Evolutionary conservation across 2,113 vertebrate genomes (phyloP).

Genomic region (Rhizomys pruinosus): DNA sequence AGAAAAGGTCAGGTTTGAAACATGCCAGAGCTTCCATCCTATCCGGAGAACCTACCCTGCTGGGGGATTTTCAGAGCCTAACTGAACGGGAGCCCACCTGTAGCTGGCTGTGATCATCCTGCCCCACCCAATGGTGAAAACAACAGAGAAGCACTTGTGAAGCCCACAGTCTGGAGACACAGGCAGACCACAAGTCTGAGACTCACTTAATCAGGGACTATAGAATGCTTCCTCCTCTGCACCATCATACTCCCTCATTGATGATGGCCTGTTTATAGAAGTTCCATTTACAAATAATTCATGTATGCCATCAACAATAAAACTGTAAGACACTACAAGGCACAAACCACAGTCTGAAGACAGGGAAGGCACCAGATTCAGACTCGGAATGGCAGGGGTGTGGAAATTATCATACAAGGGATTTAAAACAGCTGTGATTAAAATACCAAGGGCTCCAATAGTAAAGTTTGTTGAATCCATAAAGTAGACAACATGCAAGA

Average conservation of each 20-base stretch:
- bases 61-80: neutral
- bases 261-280: neutral
- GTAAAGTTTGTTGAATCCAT: neutral
- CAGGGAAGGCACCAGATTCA: neutral
- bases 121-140: neutral
- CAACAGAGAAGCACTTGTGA: neutral
- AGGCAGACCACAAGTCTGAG: neutral
- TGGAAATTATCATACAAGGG: neutral
- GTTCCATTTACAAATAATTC: neutral
- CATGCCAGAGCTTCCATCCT: neutral
- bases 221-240: neutral
- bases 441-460: neutral
- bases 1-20: neutral
- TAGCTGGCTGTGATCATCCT: neutral
- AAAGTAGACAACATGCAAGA: neutral
- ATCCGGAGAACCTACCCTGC: neutral
- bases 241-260: neutral
- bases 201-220: neutral
- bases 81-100: neutral
- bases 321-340: neutral
- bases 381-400: neutral
- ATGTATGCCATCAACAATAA: neutral
- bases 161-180: neutral
- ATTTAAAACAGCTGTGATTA: neutral
- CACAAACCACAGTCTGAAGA: neutral